Base-by-base conservation (phyloP, 2,888 invertebrate genomes). In the Steinernema hermaphroditum region DNA sequence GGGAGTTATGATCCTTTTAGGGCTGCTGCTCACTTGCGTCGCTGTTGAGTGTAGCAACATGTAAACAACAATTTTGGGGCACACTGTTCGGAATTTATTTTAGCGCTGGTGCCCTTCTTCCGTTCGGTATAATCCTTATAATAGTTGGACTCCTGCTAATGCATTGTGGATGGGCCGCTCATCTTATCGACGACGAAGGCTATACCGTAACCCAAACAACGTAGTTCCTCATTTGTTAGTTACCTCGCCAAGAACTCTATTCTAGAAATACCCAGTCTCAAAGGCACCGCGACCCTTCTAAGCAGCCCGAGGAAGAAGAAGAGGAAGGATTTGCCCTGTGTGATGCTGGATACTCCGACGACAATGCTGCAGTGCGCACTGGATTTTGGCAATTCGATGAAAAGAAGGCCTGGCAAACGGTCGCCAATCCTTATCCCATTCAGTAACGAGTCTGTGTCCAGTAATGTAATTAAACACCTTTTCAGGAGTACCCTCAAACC, bases 301-400 rank as follows among this genome's bases (percentile, higher is more conserved):
- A 77, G n/a, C n/a, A n/a, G 49, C 77, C 78, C 22, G 78, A 78
- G 49, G 78, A 80, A 19, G 83, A 83, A 49, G 83, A 79, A 22
- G 82, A 81, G 29, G 81, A 81, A 71, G 74, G 77, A 34, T 69
- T 80, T 24, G 77, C 79, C 27, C 77, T 80, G 46, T 76, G 78
- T 57, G 76, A 78, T 46, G 81, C 80, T 14, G 72, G 69, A 43
- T 34, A 78, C 22, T 34, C 29, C 8, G 74, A 74, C 46, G 22
- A 27, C 16, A 34, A 34, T 50, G 46, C 44, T 34, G 70, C 78
- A 72, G 77, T 84, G 68, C 80, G 76, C 32, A 81, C 80, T 41
- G 86, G 86, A 16, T 83, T 75, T 75, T 86, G 86, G 86, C 85
- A 85, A 74, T 86, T 86, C 73, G 85, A 85, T n/a, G 84, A 86